Evolutionary conservation across 2,888 invertebrate genomes (phyloP), one percentile per base, ranked within the genome.

Genomic region (Cantharis nigra): DNA sequence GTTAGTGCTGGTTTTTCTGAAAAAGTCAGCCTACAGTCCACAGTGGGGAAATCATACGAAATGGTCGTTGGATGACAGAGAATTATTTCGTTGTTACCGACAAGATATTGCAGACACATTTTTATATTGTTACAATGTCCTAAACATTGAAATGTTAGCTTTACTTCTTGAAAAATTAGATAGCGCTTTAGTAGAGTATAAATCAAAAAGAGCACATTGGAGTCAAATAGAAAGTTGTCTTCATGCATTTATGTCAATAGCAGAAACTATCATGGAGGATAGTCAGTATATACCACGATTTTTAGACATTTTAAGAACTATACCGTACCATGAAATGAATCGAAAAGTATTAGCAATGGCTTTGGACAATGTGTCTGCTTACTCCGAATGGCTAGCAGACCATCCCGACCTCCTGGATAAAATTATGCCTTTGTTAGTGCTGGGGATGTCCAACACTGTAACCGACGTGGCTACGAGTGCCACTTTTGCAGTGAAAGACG

Each of bases 401-500:
- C 93, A 95, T 88, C 93, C 94, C 0, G 91, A 91, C 16, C 92
- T 92, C 87, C 89, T 96, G 80, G 90, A 90, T 26, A 90, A 91
- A 77, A 92, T 94, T 7, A 90, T 96, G 74, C 93, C 94, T n/a
- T 88, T 96, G 20, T 88, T 95, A 3, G 89, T 91, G 14, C 89
- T 93, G 49, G 94, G 94, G 1, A 87, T 96, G 11, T 91, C 89
- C 30, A 91, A 93, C 81, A 89, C 92, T 0, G 90, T 92, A 28
- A 94, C 95, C 78, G n/a, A 49, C 7, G 49, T 49, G n/a, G 93
- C 95, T 0, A 93, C 95, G 4, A 92, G 95, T 74, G 94, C 96
- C 0, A 97, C 97, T 3, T 92, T 97, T 87, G 97, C 98, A 23
- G 90, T 98, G 11, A 96, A 97, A 86, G 97, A 97, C 85, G 91